Evolutionary conservation across 2,797 vertebrate species (phyloP).

Genomic region (Acanthiza pusilla): DNA sequence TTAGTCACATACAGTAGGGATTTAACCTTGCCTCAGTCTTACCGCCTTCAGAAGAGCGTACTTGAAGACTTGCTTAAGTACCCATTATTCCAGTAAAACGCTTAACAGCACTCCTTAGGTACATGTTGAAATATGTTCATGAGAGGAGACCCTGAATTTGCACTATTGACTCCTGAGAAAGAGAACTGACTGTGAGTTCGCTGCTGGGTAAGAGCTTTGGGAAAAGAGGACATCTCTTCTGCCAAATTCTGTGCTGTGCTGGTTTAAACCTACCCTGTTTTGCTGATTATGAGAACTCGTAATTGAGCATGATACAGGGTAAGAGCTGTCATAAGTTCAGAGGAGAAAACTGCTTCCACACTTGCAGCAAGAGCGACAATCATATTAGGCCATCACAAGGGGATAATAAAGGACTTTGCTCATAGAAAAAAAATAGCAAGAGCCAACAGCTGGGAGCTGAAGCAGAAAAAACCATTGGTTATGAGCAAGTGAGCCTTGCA

Average conservation of each 20-base stretch:
- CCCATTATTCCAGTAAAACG: background rate
- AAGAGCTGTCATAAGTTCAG: background rate
- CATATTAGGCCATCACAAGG: background rate
- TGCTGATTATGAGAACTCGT: background rate
- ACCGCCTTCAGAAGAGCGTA: background rate
- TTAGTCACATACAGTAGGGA: background rate
- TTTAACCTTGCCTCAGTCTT: background rate
- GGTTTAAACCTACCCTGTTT: background rate
- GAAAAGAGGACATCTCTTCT: background rate
- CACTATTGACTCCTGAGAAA: background rate
- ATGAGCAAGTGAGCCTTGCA: conserved; percentile 16
- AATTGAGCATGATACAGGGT: background rate
- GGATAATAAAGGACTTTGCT: conserved; percentile 18
- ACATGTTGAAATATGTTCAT: background rate
- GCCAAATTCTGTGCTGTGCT: background rate
- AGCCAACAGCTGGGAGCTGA: background rate
- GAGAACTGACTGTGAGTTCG: background rate
- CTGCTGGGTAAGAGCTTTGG: background rate
- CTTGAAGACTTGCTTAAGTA: background rate
- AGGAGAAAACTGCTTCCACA: background rate
- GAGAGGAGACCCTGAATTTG: background rate
- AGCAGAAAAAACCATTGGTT: background rate
- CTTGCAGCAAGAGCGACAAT: background rate
- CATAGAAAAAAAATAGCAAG: background rate
- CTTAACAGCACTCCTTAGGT: background rate